Evolutionary conservation across 2,797 vertebrate species (phyloP).

Genomic region (Sebastes vulpes): DNA sequence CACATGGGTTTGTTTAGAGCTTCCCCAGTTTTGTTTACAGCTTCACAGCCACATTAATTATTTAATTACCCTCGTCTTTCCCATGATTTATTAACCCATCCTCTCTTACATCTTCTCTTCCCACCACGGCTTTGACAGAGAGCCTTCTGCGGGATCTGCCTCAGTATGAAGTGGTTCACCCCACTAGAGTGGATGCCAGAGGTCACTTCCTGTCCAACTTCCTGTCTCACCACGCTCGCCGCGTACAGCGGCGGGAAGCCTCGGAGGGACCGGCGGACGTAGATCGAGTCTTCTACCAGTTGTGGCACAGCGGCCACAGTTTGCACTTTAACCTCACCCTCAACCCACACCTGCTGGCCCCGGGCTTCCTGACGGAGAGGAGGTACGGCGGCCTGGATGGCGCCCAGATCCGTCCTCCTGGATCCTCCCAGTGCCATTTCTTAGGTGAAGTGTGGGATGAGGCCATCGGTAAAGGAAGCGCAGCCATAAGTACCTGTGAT

Average conservation of each 20-base stretch:
- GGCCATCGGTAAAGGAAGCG: slow-evolving; percentile 79
- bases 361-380: slow-evolving; percentile 91
- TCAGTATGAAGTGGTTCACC: slow-evolving; percentile 91
- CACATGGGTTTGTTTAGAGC: slow-evolving; percentile 39
- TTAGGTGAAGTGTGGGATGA: slow-evolving; percentile 89
- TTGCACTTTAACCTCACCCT: slow-evolving; percentile 93
- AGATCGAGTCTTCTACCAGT: slow-evolving; percentile 86
- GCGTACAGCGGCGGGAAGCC: slow-evolving; percentile 87
- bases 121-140: slow-evolving; percentile 55
- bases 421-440: slow-evolving; percentile 87
- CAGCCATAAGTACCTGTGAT: slow-evolving; percentile 92
- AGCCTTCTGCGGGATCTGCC: slow-evolving; percentile 57
- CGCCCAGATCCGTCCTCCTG: slow-evolving; percentile 72
- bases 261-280: slow-evolving; percentile 29
- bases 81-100: slow-evolving; percentile 33
- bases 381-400: slow-evolving; percentile 84
- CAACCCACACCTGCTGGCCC: slow-evolving; percentile 90
- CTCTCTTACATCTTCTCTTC: slow-evolving; percentile 45
- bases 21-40: slow-evolving; percentile 34
- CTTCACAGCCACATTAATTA: slow-evolving; percentile 27
- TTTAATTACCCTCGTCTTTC: slow-evolving; percentile 27
- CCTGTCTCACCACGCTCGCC: slow-evolving; percentile 85
- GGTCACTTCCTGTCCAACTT: slow-evolving; percentile 93
- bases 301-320: slow-evolving; percentile 84
- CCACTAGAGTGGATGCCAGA: slow-evolving; percentile 89